Conservation (phyloP, 1,140 invertebrate species). For the Cotesia glomerata region DNA sequence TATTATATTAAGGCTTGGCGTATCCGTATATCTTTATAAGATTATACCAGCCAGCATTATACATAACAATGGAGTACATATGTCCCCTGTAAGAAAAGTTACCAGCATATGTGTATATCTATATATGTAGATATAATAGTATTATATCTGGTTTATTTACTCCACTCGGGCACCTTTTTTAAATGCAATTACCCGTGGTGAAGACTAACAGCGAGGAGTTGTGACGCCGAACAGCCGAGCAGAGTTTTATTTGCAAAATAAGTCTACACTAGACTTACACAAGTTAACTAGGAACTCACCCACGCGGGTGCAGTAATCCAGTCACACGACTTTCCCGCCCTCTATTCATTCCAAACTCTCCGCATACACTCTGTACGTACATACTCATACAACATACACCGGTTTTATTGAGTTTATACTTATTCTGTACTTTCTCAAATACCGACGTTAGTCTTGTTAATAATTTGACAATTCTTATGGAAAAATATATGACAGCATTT, state of each 20-base stretch:
- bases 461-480: no score
- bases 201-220: no score
- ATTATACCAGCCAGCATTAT: conserved; percentile 23
- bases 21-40: conserved; percentile 26
- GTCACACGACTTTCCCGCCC: background rate
- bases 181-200: no score
- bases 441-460: no score
- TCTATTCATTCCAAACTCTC: background rate
- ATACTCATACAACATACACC: background rate
- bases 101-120: no score
- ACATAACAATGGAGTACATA: conserved; percentile 26
- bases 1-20: background rate
- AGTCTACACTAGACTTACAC: no score
- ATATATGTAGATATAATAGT: no score
- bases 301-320: background rate
- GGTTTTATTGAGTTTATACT: no score
- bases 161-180: background rate
- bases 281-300: background rate
- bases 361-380: background rate
- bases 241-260: no score
- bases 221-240: no score
- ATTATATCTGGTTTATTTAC: background rate
- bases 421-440: no score
- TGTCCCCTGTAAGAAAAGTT: conserved; percentile 1
- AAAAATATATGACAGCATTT: no score